phyloP scores from a whole-genome alignment of 2,113 vertebrate species.

The Laterallus jamaicensis region DNA sequence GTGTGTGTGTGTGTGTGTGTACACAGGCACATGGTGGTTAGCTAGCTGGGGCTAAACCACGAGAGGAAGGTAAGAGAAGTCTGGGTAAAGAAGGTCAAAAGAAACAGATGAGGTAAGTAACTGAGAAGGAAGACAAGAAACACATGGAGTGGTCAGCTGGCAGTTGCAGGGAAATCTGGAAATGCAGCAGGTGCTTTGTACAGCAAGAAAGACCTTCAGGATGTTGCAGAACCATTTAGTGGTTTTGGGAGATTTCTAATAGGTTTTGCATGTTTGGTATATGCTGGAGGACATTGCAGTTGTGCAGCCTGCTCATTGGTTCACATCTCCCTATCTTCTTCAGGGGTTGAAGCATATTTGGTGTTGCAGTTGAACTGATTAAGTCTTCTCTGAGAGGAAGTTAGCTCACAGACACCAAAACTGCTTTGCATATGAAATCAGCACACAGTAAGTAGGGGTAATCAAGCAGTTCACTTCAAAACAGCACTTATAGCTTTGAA shows the following conservation, averaged over 20 bases:
- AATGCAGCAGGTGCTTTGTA: background rate
- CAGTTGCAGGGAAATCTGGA: background rate
- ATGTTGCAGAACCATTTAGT: background rate
- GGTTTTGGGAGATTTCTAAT: background rate
- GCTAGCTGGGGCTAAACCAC: no score
- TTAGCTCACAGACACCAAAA: background rate
- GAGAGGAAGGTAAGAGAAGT: background rate
- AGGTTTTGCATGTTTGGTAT: background rate
- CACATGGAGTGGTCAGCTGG: background rate
- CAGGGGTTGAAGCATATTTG: background rate
- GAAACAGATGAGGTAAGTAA: background rate
- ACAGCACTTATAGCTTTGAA: slow-evolving; percentile 13
- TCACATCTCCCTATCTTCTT: background rate
- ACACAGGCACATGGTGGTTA: no score
- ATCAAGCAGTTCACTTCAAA: slow-evolving; percentile 19
- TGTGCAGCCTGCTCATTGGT: background rate
- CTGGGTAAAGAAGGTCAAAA: background rate
- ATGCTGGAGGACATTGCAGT: background rate
- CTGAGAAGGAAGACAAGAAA: background rate
- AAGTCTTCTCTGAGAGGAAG: background rate
- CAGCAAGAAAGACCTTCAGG: background rate
- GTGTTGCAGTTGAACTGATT: background rate
- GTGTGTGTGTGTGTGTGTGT: no score
- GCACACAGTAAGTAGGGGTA: background rate
- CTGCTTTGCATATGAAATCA: slow-evolving; percentile 9